Percentiles rank a stretch among this genome's conserved stretches.
Evolutionary conservation across 1,140 invertebrate species (phyloP).

Genomic region (Meloidogyne floridensis): DNA sequence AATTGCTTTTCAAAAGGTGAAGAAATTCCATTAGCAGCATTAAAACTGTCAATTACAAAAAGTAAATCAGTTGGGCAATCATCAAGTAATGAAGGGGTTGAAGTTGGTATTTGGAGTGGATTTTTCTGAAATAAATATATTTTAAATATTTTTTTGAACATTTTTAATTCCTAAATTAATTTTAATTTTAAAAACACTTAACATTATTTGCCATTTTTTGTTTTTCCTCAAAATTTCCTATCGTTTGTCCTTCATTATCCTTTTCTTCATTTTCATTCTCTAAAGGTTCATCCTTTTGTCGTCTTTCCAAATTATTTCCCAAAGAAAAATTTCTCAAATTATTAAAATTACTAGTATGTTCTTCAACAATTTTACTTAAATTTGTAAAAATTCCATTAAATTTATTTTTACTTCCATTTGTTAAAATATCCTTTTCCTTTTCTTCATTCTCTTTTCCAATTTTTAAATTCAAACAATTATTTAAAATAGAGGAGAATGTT

Average conservation of each 20-base stretch:
- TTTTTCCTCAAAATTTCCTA: not conserved
- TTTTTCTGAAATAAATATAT: not conserved
- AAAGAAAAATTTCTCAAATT: not conserved
- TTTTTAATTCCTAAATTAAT: too few species aligned
- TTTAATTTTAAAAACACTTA: too few species aligned
- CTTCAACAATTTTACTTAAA: too few species aligned
- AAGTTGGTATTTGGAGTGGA: not conserved
- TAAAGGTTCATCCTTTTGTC: not conserved
- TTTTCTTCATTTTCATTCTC: not conserved
- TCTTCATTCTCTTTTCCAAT: not conserved
- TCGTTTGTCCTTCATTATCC: too few species aligned
- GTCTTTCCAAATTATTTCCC: not conserved
- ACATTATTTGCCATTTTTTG: not conserved
- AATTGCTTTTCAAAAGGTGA: slow-evolving; percentile 36
- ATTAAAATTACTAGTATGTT: too few species aligned
- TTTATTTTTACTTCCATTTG: not conserved
- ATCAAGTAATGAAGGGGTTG: not conserved
- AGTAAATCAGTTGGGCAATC: slow-evolving; percentile 39
- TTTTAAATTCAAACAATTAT: slow-evolving; percentile 28
- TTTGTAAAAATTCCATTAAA: not conserved
- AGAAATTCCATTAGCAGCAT: not conserved
- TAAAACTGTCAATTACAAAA: slow-evolving; percentile 34
- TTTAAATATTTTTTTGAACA: too few species aligned
- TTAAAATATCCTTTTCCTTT: not conserved
- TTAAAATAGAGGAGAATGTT: slow-evolving; percentile 23